phyloP scores from a whole-genome alignment of 2,888 invertebrate genomes.

The Linnaemya vulpina region DNA sequence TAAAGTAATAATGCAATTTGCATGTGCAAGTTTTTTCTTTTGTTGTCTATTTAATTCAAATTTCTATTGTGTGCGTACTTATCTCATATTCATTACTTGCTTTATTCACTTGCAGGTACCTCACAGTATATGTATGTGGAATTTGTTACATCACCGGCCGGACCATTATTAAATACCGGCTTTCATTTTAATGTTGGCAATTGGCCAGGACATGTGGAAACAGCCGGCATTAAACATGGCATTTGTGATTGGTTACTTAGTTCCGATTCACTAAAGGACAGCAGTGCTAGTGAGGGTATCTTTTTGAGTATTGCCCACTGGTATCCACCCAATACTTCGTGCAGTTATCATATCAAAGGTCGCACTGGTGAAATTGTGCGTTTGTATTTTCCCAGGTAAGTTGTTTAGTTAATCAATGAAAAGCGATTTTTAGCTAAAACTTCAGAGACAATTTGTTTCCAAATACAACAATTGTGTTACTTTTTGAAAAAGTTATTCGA shows the following conservation, averaged over 20 bases:
- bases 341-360: slow-evolving; percentile 95
- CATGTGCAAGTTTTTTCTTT: not conserved
- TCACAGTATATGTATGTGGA: slow-evolving; percentile 94
- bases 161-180: slow-evolving; percentile 94
- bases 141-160: slow-evolving; percentile 94
- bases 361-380: slow-evolving; percentile 93
- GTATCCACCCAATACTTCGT: slow-evolving; percentile 96
- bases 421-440: no score
- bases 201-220: slow-evolving; percentile 96
- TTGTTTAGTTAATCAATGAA: slow-evolving; percentile 10
- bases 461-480: no score
- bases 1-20: slow-evolving; percentile 44
- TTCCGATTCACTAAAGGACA: slow-evolving; percentile 90
- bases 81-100: slow-evolving; percentile 43
- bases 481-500: no score
- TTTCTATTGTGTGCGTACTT: slow-evolving; percentile 18
- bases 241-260: slow-evolving; percentile 95
- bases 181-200: slow-evolving; percentile 97
- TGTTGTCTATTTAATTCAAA: slow-evolving; percentile 15
- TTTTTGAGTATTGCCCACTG: slow-evolving; percentile 96
- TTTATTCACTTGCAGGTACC: slow-evolving; percentile 84
- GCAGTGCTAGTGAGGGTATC: slow-evolving; percentile 93
- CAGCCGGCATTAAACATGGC: slow-evolving; percentile 92
- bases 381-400: slow-evolving; percentile 93
- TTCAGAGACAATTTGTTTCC: no score